Evolutionary conservation across 2,888 invertebrate genomes (phyloP).

Genomic region (Drosophila antonietae): DNA sequence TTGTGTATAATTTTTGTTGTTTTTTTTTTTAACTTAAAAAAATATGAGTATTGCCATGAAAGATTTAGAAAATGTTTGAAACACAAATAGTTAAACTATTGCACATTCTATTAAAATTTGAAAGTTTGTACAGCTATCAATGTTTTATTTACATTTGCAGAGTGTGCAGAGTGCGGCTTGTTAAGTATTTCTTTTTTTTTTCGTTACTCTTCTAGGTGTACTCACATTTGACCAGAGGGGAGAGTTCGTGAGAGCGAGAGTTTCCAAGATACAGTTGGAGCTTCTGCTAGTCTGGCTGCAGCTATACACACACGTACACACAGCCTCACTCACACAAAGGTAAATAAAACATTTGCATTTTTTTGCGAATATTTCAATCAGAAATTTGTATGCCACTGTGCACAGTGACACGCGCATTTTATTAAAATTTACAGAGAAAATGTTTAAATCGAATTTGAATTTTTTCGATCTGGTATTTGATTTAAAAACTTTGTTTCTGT

Average conservation of each 20-base stretch:
- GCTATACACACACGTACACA: constrained; percentile 8
- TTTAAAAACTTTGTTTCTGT: constrained; percentile 9
- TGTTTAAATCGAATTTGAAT: constrained; percentile 11
- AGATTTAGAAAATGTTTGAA: constrained; percentile 7
- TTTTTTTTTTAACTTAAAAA: constrained; percentile 29
- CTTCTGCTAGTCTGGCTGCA: constrained; percentile 11
- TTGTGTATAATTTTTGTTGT: constrained; percentile 1
- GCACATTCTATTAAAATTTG: constrained; percentile 47
- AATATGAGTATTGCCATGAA: constrained; percentile 50
- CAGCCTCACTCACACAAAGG: constrained; percentile 61
- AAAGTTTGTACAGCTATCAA: constrained; percentile 39
- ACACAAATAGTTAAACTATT: constrained; percentile 45
- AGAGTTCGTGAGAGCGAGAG: constrained; percentile 6
- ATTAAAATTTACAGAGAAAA: constrained; percentile 70
- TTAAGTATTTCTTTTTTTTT: background rate
- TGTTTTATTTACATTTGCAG: constrained; percentile 67
- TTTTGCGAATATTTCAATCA: constrained; percentile 65
- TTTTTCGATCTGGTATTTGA: constrained; percentile 1
- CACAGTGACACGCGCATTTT: constrained; percentile 67
- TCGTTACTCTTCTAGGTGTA: constrained; percentile 31
- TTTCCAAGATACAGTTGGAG: constrained; percentile 12
- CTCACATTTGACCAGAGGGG: constrained; percentile 47
- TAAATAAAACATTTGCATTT: constrained; percentile 70
- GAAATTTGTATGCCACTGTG: constrained; percentile 64
- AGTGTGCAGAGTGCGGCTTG: constrained; percentile 38